phyloP scores from a whole-genome alignment of 2,888 invertebrate species.

The Scaptomyza polygonia region DNA sequence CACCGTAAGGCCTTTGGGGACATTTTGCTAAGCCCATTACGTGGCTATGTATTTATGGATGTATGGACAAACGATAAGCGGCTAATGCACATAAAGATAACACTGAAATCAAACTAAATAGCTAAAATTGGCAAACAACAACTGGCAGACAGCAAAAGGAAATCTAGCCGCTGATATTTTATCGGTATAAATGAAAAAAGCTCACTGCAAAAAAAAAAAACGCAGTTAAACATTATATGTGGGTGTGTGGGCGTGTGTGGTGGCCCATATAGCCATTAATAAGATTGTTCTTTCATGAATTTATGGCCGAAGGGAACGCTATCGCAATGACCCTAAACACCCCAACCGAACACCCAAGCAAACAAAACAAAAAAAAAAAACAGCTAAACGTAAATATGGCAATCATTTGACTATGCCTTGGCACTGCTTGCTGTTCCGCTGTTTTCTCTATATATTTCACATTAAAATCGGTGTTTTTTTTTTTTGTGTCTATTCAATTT shows the following conservation, averaged over 20 bases:
- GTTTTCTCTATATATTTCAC: conserved; percentile 10
- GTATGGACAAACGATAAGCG: conserved; percentile 64
- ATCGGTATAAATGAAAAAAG: conserved; percentile 34
- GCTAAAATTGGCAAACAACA: conserved; percentile 72
- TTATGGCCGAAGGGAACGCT: conserved; percentile 59
- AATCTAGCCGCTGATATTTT: conserved; percentile 67
- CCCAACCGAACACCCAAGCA: conserved; percentile 11
- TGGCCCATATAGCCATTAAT: conserved; percentile 71
- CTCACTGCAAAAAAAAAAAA: conserved; percentile 63
- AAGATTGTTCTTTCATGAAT: conserved; percentile 80
- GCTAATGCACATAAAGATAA: conserved; percentile 72
- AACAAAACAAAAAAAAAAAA: conserved; percentile 27
- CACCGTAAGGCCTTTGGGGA: conserved; percentile 27
- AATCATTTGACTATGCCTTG: conserved; percentile 14
- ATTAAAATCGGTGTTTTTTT: conserved; percentile 4
- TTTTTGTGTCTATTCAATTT: conserved; percentile 28
- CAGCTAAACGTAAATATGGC: conserved; percentile 46
- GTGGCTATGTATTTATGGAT: conserved; percentile 17
- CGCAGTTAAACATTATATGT: conserved; percentile 75
- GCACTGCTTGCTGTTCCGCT: conserved; percentile 8
- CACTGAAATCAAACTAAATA: conserved; percentile 77
- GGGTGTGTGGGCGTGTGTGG: conserved; percentile 17
- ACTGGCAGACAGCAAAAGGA: conserved; percentile 66
- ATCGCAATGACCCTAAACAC: conserved; percentile 42
- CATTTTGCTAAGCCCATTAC: conserved; percentile 68